Base-by-base conservation (phyloP, 1,140 invertebrate genomes). In the Papilio aristodemus region DNA sequence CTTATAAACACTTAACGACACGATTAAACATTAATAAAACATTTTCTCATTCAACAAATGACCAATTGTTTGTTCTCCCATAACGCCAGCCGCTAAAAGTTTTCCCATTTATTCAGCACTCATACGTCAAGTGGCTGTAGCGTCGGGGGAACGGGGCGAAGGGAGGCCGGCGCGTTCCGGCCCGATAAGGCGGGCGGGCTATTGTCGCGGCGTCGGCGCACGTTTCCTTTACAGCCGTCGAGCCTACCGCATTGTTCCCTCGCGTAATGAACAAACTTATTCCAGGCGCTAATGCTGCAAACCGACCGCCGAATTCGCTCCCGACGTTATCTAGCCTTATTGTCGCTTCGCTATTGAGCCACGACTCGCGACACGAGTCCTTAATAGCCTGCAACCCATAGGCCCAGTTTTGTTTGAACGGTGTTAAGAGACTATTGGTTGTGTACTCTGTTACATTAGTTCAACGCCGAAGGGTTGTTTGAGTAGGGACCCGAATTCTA, bases 221-320 rank as follows among this genome's bases (percentile, higher is more conserved):
- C 85, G 85, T 90, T 89, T 91, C 89, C 87, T 89, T 79, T 78
- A 70, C 81, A 80, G 79, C 83, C 86, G 86, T 79, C 85, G 87
- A 84, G 88, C 86, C 88, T 86, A 83, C 79, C 71, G 81, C 80
- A 78, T 89, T 89, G 87, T 91, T 89, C 83, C 72, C 78, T 68
- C 59, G 69, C 71, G 83, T 91, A 91, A 91, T 91, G 89, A 91
- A 91, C 87, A 87, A 91, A 91, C 87, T 91, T 91, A 89, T 86
- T 86, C 83, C 78, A 76, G 78, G 80, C 76, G 80, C 85, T 90
- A 89, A 88, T 84, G 77, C 84, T 78, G 76, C 81, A 81, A 88
- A 84, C 74, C 78, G 73, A 78, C 74, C 76, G 70, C 83, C 86
- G 76, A 90, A 90, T 85, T 89, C 83, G 66, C 74, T 80, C 77